Percentiles rank a stretch among this genome's conserved stretches.
These are phyloP conservation scores for Drosophila colorata DNA, from an alignment of 2,888 invertebrate genomes.

Conservation along the genomic window DNA sequence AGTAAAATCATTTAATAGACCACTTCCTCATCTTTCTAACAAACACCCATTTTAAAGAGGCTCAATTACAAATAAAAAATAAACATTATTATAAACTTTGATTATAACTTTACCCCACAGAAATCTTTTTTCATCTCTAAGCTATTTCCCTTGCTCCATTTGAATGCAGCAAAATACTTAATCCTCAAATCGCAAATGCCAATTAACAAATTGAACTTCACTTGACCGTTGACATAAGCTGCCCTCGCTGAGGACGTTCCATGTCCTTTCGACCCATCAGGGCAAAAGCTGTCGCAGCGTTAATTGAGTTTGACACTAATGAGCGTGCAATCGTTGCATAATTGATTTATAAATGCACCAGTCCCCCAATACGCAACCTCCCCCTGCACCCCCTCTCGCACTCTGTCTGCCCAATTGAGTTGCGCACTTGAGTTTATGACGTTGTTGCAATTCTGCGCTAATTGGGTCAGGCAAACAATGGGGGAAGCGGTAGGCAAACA, in stretches of 20 bases:
- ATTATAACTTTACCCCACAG: neutral
- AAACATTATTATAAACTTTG: neutral
- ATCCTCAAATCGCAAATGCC: conserved; percentile 22
- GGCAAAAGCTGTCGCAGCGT: conserved; percentile 72
- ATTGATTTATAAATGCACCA: conserved; percentile 78
- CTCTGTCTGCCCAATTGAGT: conserved; percentile 29
- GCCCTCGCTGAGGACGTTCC: neutral
- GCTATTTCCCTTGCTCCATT: neutral
- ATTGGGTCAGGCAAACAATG: conserved; percentile 76
- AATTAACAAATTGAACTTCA: conserved; percentile 51
- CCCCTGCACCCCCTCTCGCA: neutral
- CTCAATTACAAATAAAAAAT: neutral
- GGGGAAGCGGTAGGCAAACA: conserved; percentile 2
- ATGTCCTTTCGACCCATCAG: conserved; percentile 12
- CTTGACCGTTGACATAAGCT: conserved; percentile 28
- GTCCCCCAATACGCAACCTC: neutral
- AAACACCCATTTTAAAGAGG: too few relatives aligned
- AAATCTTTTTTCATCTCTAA: neutral
- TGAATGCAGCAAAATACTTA: conserved; percentile 1
- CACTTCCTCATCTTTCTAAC: too few relatives aligned
- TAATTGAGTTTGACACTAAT: conserved; percentile 82
- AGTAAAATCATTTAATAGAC: too few relatives aligned
- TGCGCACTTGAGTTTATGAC: conserved; percentile 73
- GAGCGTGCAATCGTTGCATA: conserved; percentile 80
- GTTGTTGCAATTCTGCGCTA: conserved; percentile 66